Conservation (phyloP, 2,113 vertebrate species). For the Callionymus lyra region DNA sequence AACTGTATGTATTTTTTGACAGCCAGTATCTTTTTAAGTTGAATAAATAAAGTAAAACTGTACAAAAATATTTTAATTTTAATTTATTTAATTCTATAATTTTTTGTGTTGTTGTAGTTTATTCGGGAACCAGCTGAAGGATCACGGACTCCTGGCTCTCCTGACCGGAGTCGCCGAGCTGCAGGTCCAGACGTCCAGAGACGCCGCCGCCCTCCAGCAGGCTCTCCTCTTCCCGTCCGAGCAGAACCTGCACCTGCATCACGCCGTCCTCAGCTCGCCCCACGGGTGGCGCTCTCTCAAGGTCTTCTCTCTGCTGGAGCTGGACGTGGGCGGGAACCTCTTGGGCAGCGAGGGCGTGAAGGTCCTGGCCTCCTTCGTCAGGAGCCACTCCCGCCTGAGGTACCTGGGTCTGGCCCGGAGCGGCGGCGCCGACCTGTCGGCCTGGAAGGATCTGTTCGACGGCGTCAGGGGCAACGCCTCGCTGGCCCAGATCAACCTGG, state of each 20-base stretch:
- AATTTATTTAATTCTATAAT: too few relatives aligned
- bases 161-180: conserved; percentile 65
- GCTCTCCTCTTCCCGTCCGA: conserved; percentile 11
- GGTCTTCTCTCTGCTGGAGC: conserved; percentile 53
- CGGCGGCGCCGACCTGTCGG: conserved; percentile 35
- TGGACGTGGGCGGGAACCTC: conserved; percentile 72
- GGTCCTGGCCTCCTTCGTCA: conserved; percentile 60
- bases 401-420: conserved; percentile 70
- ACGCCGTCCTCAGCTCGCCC: conserved; percentile 5
- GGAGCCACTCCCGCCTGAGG: conserved; percentile 56
- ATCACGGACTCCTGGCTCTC: conserved; percentile 58
- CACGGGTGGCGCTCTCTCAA: conserved; percentile 27
- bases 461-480: conserved; percentile 55
- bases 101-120: conserved; percentile 47
- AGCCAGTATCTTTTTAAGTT: too few relatives aligned
- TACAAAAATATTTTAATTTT: too few relatives aligned
- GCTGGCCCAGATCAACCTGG: conserved; percentile 63
- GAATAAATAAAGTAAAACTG: too few relatives aligned
- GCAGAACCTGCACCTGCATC: conserved; percentile 21
- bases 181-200: conserved; percentile 40
- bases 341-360: conserved; percentile 56
- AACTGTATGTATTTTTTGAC: too few relatives aligned
- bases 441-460: conserved; percentile 67
- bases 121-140: conserved; percentile 71
- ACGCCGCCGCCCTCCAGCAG: conserved; percentile 26